Percentiles rank a stretch among this genome's conserved stretches.
phyloP scores from a whole-genome alignment of 92 coral and sea anemone genomes.

The Zoanthus sociatus region DNA sequence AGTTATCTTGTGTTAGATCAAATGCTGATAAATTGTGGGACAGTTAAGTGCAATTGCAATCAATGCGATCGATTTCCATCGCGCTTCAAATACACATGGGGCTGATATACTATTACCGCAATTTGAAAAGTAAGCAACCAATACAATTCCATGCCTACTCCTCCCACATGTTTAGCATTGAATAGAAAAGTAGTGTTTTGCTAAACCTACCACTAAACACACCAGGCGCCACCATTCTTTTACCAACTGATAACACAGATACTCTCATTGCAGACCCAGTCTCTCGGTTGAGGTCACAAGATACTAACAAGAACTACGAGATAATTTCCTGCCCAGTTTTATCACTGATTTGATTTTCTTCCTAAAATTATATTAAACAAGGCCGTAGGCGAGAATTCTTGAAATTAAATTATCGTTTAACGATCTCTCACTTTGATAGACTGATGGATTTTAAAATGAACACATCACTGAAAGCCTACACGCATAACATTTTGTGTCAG shows the following conservation, averaged over 20 bases:
- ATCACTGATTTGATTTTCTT: constrained; percentile 27
- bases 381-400: not conserved
- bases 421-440: not conserved
- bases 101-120: constrained; percentile 33
- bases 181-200: constrained; percentile 25
- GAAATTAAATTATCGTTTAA: constrained; percentile 25
- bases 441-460: too few relatives aligned
- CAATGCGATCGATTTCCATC: constrained; percentile 29
- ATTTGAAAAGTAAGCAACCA: constrained; percentile 44
- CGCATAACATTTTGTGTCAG: not conserved
- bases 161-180: constrained; percentile 43
- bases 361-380: constrained; percentile 17
- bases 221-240: constrained; percentile 34
- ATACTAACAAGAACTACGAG: not conserved
- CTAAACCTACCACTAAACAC: constrained; percentile 25
- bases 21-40: constrained; percentile 33
- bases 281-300: not conserved
- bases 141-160: constrained; percentile 34
- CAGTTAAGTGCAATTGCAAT: constrained; percentile 42
- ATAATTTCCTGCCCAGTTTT: constrained; percentile 13
- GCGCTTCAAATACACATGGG: constrained; percentile 33
- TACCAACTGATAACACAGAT: constrained; percentile 16
- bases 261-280: not conserved
- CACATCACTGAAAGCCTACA: too few relatives aligned
- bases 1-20: constrained; percentile 34